Percentiles rank a stretch among this genome's conserved stretches.
phyloP scores from a whole-genome alignment of 2,888 invertebrate species.

The Nomada fabriciana region DNA sequence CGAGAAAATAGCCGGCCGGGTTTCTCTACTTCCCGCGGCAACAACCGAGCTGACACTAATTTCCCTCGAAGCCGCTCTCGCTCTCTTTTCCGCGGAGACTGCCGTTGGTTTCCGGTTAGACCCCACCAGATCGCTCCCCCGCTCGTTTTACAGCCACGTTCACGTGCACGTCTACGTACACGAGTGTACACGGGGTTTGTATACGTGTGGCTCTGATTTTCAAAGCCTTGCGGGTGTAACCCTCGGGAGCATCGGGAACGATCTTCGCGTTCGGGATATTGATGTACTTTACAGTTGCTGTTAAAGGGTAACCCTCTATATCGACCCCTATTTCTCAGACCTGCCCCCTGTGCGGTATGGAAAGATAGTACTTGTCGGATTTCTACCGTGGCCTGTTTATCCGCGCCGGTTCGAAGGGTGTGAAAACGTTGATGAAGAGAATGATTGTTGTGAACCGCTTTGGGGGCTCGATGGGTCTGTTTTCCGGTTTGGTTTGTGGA shows the following conservation, averaged over 20 bases:
- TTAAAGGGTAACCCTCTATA: conserved; percentile 27
- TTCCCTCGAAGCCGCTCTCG: conserved; percentile 55
- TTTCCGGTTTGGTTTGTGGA: neutral
- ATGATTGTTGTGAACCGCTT: neutral
- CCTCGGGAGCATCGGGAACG: conserved; percentile 23
- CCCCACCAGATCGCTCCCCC: conserved; percentile 54
- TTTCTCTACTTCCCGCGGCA: conserved; percentile 49
- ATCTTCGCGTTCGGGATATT: conserved; percentile 47
- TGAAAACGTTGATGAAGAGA: neutral
- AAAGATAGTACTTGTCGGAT: neutral
- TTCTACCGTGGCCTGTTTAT: conserved; percentile 11
- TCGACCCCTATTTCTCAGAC: neutral
- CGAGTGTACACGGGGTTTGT: conserved; percentile 4
- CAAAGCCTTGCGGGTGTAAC: conserved; percentile 30
- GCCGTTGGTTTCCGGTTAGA: conserved; percentile 58
- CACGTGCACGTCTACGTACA: conserved; percentile 3
- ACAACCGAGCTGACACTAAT: conserved; percentile 63
- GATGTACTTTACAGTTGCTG: conserved; percentile 33
- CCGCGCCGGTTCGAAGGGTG: neutral
- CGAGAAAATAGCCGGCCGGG: conserved; percentile 22
- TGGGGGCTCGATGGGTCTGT: no score
- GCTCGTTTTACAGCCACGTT: conserved; percentile 42
- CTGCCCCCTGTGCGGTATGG: neutral
- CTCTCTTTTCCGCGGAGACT: conserved; percentile 57
- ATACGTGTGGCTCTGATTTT: conserved; percentile 35